phyloP scores from a whole-genome alignment of 2,113 vertebrate genomes.

The Sorex araneus region DNA sequence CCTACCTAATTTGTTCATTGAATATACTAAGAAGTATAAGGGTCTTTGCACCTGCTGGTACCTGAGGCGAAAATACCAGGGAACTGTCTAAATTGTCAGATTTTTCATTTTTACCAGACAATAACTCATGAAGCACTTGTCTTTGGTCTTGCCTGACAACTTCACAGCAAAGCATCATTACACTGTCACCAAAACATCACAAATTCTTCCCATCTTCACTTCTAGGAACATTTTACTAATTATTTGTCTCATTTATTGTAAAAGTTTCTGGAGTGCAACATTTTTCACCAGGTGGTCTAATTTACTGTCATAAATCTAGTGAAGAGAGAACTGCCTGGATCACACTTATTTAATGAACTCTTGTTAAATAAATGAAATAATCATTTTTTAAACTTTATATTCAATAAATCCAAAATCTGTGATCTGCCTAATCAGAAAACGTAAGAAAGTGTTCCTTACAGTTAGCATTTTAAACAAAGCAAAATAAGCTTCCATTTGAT shows the following conservation, averaged over 20 bases:
- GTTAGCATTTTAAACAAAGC: conserved; percentile 3
- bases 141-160: not conserved
- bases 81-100: too few relatives aligned
- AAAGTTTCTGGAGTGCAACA: not conserved
- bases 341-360: not conserved
- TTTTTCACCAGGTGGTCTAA: not conserved
- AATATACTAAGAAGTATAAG: too few relatives aligned
- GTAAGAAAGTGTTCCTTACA: not conserved
- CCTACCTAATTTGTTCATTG: too few relatives aligned
- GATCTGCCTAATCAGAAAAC: not conserved
- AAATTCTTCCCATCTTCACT: not conserved
- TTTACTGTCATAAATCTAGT: conserved; percentile 1
- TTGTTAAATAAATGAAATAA: not conserved
- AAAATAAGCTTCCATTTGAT: not conserved
- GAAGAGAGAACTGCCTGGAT: not conserved
- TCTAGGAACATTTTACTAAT: not conserved
- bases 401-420: not conserved
- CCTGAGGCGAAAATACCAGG: too few relatives aligned
- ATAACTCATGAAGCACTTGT: too few relatives aligned
- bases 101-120: too few relatives aligned
- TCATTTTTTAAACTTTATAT: not conserved
- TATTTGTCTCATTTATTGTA: not conserved
- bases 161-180: not conserved
- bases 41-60: too few relatives aligned
- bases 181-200: not conserved